phyloP scores from a whole-genome alignment of 2,888 invertebrate genomes.

The Heteromurus nitidus region DNA sequence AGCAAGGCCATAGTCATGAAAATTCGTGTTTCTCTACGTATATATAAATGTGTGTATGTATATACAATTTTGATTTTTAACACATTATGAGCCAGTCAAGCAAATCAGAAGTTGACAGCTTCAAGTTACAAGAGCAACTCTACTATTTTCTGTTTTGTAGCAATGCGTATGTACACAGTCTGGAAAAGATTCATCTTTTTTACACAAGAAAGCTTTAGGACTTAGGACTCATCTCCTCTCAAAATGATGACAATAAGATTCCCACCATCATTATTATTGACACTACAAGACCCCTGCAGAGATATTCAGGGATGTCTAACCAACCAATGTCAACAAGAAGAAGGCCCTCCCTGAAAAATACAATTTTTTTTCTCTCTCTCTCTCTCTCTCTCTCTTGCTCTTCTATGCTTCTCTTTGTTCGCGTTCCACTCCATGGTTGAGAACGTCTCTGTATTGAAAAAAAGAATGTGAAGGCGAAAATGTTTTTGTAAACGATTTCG shows the following conservation, averaged over 20 bases:
- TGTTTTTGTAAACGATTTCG: too few relatives aligned
- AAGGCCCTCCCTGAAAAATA: conserved; percentile 67
- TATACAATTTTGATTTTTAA: too few relatives aligned
- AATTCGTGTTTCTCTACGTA: too few relatives aligned
- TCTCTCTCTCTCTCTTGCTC: conserved; percentile 4
- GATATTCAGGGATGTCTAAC: conserved; percentile 67
- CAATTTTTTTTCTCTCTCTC: conserved; percentile 20
- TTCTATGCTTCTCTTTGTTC: conserved; percentile 31
- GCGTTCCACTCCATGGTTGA: conserved; percentile 21
- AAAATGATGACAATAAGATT: conserved; percentile 69
- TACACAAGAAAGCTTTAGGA: neutral
- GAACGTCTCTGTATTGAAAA: neutral
- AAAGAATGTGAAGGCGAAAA: conserved; percentile 5
- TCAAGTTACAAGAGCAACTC: neutral
- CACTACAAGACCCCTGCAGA: conserved; percentile 66
- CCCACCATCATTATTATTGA: conserved; percentile 71
- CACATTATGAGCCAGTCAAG: conserved; percentile 31
- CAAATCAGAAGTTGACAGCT: conserved; percentile 23
- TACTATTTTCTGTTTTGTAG: neutral
- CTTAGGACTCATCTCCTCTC: conserved; percentile 32
- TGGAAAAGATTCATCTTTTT: neutral
- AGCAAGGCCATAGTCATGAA: too few relatives aligned
- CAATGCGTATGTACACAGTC: neutral
- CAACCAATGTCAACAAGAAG: conserved; percentile 69
- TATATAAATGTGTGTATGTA: too few relatives aligned